Percentiles rank a stretch among this genome's conserved stretches.
phyloP scores from a whole-genome alignment of 2,888 invertebrate genomes.

The Aleiodes alternator region DNA sequence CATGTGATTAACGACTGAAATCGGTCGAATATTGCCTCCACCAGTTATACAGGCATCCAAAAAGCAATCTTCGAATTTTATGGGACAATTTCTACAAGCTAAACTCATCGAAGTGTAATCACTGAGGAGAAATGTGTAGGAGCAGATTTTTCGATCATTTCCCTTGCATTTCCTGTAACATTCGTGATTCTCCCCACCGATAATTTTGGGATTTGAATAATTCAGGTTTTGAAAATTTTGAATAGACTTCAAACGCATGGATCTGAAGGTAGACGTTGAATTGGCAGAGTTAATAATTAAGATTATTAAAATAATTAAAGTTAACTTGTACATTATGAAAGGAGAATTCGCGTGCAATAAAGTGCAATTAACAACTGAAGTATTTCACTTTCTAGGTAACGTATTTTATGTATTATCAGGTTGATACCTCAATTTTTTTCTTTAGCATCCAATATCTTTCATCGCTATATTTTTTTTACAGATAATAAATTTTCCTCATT shows the following conservation, averaged over 20 bases:
- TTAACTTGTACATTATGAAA: slow-evolving; percentile 2
- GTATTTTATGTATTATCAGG: slow-evolving; percentile 42
- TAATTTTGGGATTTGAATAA: slow-evolving; percentile 50
- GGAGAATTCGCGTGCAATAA: neutral
- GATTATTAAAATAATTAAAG: neutral
- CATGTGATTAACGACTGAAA: slow-evolving; percentile 62
- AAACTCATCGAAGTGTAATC: slow-evolving; percentile 64
- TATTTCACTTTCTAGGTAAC: neutral
- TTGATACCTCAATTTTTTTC: slow-evolving; percentile 34
- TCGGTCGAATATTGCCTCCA: slow-evolving; percentile 61
- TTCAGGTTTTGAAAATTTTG: slow-evolving; percentile 32
- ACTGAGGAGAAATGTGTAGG: slow-evolving; percentile 61
- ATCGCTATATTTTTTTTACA: neutral
- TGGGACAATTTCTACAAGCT: slow-evolving; percentile 63
- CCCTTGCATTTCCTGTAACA: slow-evolving; percentile 62
- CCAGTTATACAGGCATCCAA: slow-evolving; percentile 62
- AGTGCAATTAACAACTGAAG: neutral
- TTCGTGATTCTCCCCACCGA: slow-evolving; percentile 56
- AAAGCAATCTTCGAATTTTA: slow-evolving; percentile 52
- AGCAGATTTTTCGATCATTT: slow-evolving; percentile 57
- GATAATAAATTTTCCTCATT: neutral
- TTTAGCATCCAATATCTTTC: slow-evolving; percentile 2
- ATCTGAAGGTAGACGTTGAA: slow-evolving; percentile 24
- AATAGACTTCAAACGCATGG: slow-evolving; percentile 45
- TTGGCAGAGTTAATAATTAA: neutral